These are phyloP conservation scores for Morus bassanus DNA, from an alignment of 2,797 vertebrate genomes.

Conservation along the genomic window DNA sequence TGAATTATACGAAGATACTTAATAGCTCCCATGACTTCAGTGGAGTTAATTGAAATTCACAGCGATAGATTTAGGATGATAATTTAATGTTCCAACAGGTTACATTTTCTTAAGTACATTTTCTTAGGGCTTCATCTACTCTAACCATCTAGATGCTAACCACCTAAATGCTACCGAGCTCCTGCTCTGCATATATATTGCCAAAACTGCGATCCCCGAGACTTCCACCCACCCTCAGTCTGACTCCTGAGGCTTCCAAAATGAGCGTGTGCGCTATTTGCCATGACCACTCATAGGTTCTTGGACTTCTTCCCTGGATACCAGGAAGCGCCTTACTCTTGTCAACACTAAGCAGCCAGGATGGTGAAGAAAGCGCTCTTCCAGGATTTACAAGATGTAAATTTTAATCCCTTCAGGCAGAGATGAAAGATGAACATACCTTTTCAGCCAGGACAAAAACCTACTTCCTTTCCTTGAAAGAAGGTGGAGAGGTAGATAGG, in stretches of 20 bases:
- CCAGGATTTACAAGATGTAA: conserved; percentile 2
- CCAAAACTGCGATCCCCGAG: neutral
- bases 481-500: neutral
- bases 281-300: neutral
- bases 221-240: neutral
- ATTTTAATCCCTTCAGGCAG: conserved; percentile 1
- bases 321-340: neutral
- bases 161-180: neutral
- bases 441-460: conserved; percentile 1
- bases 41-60: neutral
- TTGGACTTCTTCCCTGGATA: conserved; percentile 8
- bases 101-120: neutral
- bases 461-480: conserved; percentile 9
- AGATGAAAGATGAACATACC: conserved; percentile 16
- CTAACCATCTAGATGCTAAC: neutral
- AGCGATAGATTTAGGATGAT: neutral
- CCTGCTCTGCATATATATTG: neutral
- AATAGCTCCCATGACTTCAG: neutral
- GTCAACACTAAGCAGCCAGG: neutral
- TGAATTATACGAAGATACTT: neutral
- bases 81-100: neutral
- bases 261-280: neutral
- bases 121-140: neutral
- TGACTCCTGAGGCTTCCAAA: neutral
- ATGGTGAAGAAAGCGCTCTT: neutral